Evolutionary conservation across 2,113 vertebrate species (phyloP).

Genomic region (Craseonycteris thonglongyai): DNA sequence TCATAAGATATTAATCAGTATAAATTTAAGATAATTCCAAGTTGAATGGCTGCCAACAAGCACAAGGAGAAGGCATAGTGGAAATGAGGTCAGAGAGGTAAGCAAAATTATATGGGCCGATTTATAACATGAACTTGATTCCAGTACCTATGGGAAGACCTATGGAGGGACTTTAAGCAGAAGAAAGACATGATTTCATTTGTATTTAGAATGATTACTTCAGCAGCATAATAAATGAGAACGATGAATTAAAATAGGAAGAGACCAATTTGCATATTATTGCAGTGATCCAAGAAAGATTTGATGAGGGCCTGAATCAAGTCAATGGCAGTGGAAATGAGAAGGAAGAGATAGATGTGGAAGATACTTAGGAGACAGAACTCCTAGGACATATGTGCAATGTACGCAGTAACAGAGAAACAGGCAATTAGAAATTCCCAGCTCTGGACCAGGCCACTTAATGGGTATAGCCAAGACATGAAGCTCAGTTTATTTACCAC

Average conservation of each 20-base stretch:
- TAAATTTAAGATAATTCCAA: neutral
- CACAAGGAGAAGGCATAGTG: neutral
- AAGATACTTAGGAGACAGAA: neutral
- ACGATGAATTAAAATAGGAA: neutral
- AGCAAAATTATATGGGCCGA: neutral
- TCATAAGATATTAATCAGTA: neutral
- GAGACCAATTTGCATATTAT: neutral
- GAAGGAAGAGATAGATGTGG: neutral
- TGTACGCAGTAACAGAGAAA: neutral
- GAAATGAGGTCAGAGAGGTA: neutral
- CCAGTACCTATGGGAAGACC: neutral
- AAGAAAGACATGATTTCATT: neutral
- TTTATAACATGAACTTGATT: neutral
- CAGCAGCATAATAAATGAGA: neutral
- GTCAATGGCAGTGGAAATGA: neutral
- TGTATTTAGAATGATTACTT: neutral
- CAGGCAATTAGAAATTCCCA: neutral
- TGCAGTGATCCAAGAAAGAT: neutral
- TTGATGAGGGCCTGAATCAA: neutral
- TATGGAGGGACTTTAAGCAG: neutral
- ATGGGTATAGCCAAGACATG: neutral
- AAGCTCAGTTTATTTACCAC: neutral
- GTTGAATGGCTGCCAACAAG: neutral
- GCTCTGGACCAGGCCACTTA: neutral
- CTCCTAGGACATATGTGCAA: neutral